A percentile compares a stretch with the other conserved stretches of the same genome.
These are phyloP conservation scores for Nephila pilipes DNA, from an alignment of 1,140 invertebrate genomes.

Conservation along the genomic window DNA sequence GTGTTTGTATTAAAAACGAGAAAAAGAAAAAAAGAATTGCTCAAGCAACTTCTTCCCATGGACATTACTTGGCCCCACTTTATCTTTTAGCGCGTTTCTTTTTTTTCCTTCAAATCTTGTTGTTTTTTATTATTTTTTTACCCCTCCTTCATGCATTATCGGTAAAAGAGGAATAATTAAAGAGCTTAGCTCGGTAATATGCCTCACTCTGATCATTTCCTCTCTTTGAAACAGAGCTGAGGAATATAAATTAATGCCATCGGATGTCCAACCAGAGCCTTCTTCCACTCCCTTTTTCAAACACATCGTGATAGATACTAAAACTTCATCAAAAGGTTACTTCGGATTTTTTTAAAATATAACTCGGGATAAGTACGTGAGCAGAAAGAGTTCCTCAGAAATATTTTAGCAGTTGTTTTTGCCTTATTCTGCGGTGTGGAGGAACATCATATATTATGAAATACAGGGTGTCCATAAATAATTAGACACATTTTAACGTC, in stretches of 20 bases:
- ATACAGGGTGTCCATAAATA: too few species aligned
- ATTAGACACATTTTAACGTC: too few species aligned
- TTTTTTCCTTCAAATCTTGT: constrained; percentile 12
- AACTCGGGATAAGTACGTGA: background rate
- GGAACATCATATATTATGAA: too few species aligned
- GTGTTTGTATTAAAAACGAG: constrained; percentile 20
- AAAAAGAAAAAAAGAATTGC: background rate
- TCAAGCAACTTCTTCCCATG: constrained; percentile 17
- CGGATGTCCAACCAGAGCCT: background rate
- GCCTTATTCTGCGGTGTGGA: too few species aligned
- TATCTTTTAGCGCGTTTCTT: constrained; percentile 21
- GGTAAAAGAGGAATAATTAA: constrained; percentile 51
- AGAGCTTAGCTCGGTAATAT: constrained; percentile 12
- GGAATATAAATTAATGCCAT: constrained; percentile 23
- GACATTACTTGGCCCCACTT: constrained; percentile 21
- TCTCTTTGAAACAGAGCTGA: constrained; percentile 21
- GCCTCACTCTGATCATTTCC: constrained; percentile 1
- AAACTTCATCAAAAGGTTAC: background rate
- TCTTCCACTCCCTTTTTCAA: constrained; percentile 21
- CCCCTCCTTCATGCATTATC: constrained; percentile 20
- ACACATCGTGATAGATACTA: background rate
- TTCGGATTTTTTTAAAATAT: background rate
- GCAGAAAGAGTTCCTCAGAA: background rate
- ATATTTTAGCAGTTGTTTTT: background rate
- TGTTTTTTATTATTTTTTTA: background rate